A percentile compares a stretch with the other conserved stretches of the same genome.
Conservation (phyloP, 2,888 invertebrate genomes). For the Dolichopus griseipennis region DNA sequence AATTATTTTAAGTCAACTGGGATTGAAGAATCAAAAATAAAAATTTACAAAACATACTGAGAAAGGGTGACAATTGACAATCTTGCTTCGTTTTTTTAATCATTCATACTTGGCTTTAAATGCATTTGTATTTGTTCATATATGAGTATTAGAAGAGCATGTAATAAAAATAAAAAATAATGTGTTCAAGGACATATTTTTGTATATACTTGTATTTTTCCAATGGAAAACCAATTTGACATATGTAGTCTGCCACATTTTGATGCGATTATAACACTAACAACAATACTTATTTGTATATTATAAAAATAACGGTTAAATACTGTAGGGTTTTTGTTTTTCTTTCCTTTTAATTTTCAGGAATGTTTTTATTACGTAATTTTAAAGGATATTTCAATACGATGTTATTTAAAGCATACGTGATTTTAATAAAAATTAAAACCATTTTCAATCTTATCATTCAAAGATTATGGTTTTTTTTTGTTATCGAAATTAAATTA, state of each 20-base stretch:
- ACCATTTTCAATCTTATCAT: background rate
- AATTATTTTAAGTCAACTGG: background rate
- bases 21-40: background rate
- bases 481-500: no score
- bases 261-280: background rate
- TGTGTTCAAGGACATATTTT: conserved; percentile 3
- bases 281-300: no score
- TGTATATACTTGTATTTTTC: no score
- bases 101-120: background rate
- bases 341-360: background rate
- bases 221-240: background rate
- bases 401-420: no score
- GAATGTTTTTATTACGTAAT: no score
- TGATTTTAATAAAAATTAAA: background rate
- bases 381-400: no score
- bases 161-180: background rate
- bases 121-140: background rate
- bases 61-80: background rate
- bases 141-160: no score
- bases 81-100: background rate
- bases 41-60: background rate
- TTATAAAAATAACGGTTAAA: no score
- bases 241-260: conserved; percentile 9
- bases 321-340: background rate
- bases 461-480: background rate